phyloP scores from a whole-genome alignment of 2,113 vertebrate species.

The Bos javanicus region DNA sequence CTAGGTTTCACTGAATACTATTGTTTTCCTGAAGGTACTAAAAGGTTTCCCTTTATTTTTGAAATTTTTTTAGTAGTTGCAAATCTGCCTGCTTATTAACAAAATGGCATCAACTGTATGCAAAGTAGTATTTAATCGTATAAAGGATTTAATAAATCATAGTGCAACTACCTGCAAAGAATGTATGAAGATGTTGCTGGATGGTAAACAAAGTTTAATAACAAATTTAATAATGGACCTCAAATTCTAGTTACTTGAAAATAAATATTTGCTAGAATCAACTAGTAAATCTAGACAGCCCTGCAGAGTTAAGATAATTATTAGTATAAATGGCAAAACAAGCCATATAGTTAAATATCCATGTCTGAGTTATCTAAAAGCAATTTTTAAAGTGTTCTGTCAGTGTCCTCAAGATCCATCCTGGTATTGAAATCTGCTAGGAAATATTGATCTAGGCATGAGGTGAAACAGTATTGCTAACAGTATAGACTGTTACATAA shows the following conservation, averaged over 20 bases:
- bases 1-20: background rate
- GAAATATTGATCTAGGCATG: background rate
- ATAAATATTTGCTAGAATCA: background rate
- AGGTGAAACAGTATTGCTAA: background rate
- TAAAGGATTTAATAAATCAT: background rate
- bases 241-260: background rate
- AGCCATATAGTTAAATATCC: background rate
- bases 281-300: background rate
- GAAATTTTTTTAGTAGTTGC: background rate
- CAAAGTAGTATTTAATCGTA: background rate
- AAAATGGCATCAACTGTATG: background rate
- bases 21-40: background rate
- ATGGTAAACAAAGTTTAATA: background rate
- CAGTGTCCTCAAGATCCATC: background rate
- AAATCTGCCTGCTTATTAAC: background rate
- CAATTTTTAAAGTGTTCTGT: background rate
- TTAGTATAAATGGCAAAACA: background rate
- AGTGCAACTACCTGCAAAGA: background rate
- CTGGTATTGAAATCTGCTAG: background rate
- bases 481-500: background rate
- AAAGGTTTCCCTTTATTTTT: background rate
- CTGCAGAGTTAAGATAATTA: background rate
- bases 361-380: background rate
- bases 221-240: background rate
- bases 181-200: background rate